Percentiles rank a stretch among this genome's conserved stretches.
Conservation (phyloP, 2,113 vertebrate genomes). For the Ammospiza caudacuta region DNA sequence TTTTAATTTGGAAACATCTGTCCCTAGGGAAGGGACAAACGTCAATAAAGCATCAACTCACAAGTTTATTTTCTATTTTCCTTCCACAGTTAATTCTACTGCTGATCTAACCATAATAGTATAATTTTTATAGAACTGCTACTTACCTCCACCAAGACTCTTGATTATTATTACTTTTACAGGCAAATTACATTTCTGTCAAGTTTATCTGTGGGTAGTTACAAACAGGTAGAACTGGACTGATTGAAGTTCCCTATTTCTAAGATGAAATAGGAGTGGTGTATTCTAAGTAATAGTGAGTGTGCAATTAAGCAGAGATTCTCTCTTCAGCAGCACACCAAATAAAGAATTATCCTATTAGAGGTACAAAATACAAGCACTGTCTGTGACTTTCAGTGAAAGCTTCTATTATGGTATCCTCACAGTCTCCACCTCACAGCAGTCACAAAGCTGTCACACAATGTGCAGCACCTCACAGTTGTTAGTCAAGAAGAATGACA, state of each 20-base stretch:
- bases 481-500: not conserved
- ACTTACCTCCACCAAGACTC: not conserved
- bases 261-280: not conserved
- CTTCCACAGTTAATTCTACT: not conserved
- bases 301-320: not conserved
- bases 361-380: not conserved
- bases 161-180: not conserved
- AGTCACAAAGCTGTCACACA: not conserved
- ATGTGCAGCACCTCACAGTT: not conserved
- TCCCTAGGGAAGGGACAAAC: not conserved
- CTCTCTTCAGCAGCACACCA: not conserved
- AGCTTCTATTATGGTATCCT: not conserved
- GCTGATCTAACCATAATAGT: not conserved
- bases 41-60: not conserved
- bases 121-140: too few relatives aligned
- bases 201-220: not conserved
- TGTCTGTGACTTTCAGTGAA: not conserved
- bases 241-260: not conserved
- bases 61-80: not conserved
- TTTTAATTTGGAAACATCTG: slow-evolving; percentile 30
- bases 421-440: not conserved
- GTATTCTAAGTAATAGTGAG: rapidly evolving
- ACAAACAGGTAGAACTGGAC: not conserved
- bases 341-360: not conserved
- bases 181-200: not conserved